A percentile compares a stretch with the other conserved stretches of the same genome.
Conservation (phyloP, 2,113 vertebrate species). For the Pionites leucogaster region DNA sequence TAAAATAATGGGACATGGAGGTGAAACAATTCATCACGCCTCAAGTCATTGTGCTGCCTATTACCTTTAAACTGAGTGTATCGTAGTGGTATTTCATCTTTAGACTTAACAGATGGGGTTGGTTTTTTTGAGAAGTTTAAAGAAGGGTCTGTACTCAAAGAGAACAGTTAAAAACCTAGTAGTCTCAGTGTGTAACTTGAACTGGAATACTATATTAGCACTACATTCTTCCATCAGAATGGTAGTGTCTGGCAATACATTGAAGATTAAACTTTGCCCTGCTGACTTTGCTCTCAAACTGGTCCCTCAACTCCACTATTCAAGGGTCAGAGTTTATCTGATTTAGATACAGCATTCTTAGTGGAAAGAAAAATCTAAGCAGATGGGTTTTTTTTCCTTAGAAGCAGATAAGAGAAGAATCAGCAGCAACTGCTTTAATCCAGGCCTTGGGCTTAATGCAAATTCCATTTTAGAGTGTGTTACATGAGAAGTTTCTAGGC, state of each 20-base stretch:
- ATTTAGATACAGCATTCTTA: constrained; percentile 61
- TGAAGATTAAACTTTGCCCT: constrained; percentile 65
- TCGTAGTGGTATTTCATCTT: neutral
- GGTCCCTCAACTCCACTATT: neutral
- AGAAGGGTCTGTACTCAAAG: neutral
- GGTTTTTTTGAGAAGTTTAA: neutral
- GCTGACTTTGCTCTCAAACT: constrained; percentile 50
- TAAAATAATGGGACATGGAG: neutral
- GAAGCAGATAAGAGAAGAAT: constrained; percentile 52
- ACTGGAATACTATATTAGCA: neutral
- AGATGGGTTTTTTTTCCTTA: neutral
- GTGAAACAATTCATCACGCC: accelerated
- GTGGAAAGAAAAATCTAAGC: constrained; percentile 16
- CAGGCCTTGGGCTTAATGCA: neutral
- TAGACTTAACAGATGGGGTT: neutral
- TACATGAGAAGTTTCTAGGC: neutral
- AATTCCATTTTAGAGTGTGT: neutral
- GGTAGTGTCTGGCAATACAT: neutral
- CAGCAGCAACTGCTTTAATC: neutral
- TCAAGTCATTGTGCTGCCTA: neutral
- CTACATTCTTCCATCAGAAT: neutral
- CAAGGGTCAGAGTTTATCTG: constrained; percentile 71
- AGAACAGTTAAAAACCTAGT: neutral
- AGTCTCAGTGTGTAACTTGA: neutral
- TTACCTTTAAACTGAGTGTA: neutral